Evolutionary conservation across 2,113 vertebrate genomes (phyloP).

Genomic region (Crotophaga sulcirostris): DNA sequence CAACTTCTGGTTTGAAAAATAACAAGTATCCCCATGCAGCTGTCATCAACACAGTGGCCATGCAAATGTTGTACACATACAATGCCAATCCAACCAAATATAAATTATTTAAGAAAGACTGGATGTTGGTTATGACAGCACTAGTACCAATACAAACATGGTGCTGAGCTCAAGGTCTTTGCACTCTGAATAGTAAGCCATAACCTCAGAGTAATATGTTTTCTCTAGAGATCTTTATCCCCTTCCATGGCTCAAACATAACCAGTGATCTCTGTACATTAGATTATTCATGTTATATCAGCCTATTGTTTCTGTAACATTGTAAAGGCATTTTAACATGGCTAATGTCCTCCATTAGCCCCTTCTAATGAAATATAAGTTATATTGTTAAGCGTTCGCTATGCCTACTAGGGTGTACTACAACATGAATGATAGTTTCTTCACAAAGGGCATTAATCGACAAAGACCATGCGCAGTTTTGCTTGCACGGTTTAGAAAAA

Average conservation of each 20-base stretch:
- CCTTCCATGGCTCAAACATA: constrained; percentile 72
- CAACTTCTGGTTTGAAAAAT: constrained; percentile 52
- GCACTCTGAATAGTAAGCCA: constrained; percentile 59
- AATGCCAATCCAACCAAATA: constrained; percentile 41
- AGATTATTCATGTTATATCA: constrained; percentile 63
- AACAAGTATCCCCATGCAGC: constrained; percentile 43
- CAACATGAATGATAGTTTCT: constrained; percentile 69
- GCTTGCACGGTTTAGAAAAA: constrained; percentile 65
- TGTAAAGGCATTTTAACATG: constrained; percentile 64
- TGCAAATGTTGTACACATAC: constrained; percentile 60
- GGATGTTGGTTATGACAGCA: constrained; percentile 53
- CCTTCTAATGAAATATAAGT: constrained; percentile 86
- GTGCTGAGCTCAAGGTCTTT: constrained; percentile 48
- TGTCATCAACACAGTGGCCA: constrained; percentile 53
- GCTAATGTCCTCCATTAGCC: constrained; percentile 86
- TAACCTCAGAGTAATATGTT: constrained; percentile 22
- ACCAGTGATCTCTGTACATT: constrained; percentile 81
- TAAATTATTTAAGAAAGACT: constrained; percentile 57
- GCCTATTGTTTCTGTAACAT: constrained; percentile 60
- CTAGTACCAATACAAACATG: constrained; percentile 65
- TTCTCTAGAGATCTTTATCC: constrained; percentile 57
- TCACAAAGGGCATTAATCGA: constrained; percentile 70
- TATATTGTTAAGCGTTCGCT: constrained; percentile 79
- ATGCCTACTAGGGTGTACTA: constrained; percentile 56
- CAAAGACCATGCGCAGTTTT: constrained; percentile 85